Evolutionary conservation across 2,113 vertebrate genomes (phyloP), one percentile per base, ranked within the genome.

Genomic region (Hippolais icterina): DNA sequence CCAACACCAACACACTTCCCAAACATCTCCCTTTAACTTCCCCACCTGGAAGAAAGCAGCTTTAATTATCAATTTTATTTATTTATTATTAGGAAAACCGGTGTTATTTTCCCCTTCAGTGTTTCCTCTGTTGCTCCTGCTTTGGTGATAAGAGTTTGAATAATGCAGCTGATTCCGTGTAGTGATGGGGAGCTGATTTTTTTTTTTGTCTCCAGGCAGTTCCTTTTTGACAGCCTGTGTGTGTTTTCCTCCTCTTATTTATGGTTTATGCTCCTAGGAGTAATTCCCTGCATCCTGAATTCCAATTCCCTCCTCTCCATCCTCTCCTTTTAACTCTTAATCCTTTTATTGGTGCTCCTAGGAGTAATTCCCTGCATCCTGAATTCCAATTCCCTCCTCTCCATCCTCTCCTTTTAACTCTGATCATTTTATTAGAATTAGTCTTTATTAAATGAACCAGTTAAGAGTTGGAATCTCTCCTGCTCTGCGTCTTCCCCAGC

Each of bases 111-210:
- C 21, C 82, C 64, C 78, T 50, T 85, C 74, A 44, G 70, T 92
- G 39, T 79, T 93, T 91, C 89, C 93, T 83, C 56, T 46, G 44
- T 35, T 29, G 69, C 77, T 89, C 50, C 64, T 50, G 86, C 80
- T 87, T 84, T 90, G 91, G 57, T 91, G 95, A 89, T 71, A 66
- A 65, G 79, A 74, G 28, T 74, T 83, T 71, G 74, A 91, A 91
- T 95, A 95, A 94, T 75, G 64, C 81, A 82, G n/a, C 74, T 25
- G 65, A 2, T 50, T 93, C 69, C n/a, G 1, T 25, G 71, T 47
- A 68, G 46, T 77, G 83, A 80, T 50, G 82, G 33, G 54, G 92
- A 94, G 39, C 35, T 65, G 54, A 39, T 39, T 39, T 22, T 94
- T 59, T 39, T 39, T 22, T 94, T 59, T 89, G 60, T 95, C 93